Evolutionary conservation across 2,113 vertebrate genomes (phyloP), one percentile per base, ranked within the genome.

Genomic region (Perca fluviatilis): DNA sequence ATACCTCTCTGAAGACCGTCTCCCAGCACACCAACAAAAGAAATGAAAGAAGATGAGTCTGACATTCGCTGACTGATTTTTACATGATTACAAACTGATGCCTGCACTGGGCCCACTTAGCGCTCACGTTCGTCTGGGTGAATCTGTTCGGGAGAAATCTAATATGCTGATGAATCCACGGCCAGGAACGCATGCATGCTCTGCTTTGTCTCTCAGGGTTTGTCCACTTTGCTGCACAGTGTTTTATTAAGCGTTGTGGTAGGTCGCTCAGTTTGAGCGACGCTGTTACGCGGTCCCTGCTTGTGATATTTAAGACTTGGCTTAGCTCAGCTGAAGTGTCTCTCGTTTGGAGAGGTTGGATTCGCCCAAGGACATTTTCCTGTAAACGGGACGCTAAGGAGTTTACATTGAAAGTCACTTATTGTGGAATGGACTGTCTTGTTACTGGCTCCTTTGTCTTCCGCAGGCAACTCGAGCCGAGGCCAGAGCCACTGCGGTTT

Each of bases 251-350:
- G 89, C 86, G 23, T 93, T 92, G 93, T 90, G 93, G 94, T 95
- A 87, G 92, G 93, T 94, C 86, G 61, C 88, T 83, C 65, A 66
- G 82, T 90, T 82, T 81, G 82, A 92, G 73, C 70, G 1, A 47
- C 6, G 40, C 86, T 85, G 89, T 88, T 92, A 89, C 81, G 67
- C 84, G 74, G 83, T 94, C 90, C 84, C 75, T 60, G 74, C 76
- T 83, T 83, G 80, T 91, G 92, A 95, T 94, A 94, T 94, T 93
- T 90, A 91, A 95, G 91, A 93, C 92, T 95, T 92, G 91, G 91
- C 90, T 86, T 33, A 62, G 84, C 93, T 94, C 90, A 86, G 88
- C 83, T 92, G 64, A 86, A 85, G 89, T 85, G 86, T 92, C 91
- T 92, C 86, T 93, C 80, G 43, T 94, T 93, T 87, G 71, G 78